phyloP scores from a whole-genome alignment of 2,888 invertebrate species.

The Dynastes hyllus region DNA sequence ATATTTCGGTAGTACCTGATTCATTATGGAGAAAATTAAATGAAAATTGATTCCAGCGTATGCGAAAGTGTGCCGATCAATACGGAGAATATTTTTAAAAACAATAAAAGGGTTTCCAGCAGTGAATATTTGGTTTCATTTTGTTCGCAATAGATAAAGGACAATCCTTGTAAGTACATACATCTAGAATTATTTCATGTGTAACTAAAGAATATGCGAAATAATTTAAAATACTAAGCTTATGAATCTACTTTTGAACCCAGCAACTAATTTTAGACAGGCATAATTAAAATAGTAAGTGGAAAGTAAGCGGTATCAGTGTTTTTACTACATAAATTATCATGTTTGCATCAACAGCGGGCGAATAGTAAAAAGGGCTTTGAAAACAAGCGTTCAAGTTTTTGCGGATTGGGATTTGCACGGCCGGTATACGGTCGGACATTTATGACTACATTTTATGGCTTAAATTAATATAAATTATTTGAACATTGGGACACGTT shows the following conservation, averaged over 20 bases:
- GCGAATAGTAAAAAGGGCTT: constrained; percentile 18
- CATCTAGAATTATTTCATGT: too few relatives aligned
- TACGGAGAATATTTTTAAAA: too few relatives aligned
- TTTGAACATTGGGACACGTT: constrained; percentile 20
- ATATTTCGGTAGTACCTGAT: too few relatives aligned
- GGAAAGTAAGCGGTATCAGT: constrained; percentile 11
- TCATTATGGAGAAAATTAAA: too few relatives aligned
- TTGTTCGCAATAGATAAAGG: too few relatives aligned
- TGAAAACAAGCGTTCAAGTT: constrained; percentile 25
- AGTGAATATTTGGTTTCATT: too few relatives aligned
- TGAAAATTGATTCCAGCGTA: too few relatives aligned
- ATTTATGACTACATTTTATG: constrained; percentile 42
- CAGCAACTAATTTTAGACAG: too few relatives aligned
- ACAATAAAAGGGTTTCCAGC: too few relatives aligned
- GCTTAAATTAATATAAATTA: constrained; percentile 44
- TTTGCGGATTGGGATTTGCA: constrained; percentile 35
- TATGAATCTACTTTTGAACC: too few relatives aligned
- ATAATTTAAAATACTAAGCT: background rate
- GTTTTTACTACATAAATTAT: constrained; percentile 35
- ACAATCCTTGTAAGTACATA: too few relatives aligned
- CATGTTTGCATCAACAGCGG: constrained; percentile 24
- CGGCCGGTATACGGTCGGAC: constrained; percentile 22
- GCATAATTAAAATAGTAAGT: constrained; percentile 20
- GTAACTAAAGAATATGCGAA: background rate
- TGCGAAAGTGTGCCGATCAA: too few relatives aligned